phyloP scores from a whole-genome alignment of 2,888 invertebrate genomes.

The Proisotoma minuta region DNA sequence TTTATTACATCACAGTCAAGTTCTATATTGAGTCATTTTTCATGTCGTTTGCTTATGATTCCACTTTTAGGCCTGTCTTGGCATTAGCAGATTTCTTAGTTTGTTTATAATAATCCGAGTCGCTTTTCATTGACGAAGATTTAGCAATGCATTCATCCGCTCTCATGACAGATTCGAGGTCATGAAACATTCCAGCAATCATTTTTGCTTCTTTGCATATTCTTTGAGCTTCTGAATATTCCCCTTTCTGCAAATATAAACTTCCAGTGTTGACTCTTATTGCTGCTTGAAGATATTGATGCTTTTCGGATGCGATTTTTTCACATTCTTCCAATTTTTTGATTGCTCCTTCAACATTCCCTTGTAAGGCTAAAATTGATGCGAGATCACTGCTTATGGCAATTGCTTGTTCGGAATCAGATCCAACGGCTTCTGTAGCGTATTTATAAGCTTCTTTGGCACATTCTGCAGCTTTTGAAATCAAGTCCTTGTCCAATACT shows the following conservation, averaged over 20 bases:
- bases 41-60: too few relatives aligned
- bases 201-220: conserved; percentile 41
- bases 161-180: conserved; percentile 35
- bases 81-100: too few relatives aligned
- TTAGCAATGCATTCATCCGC: conserved; percentile 40
- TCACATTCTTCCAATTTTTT: conserved; percentile 35
- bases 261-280: conserved; percentile 43
- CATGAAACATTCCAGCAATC: conserved; percentile 34
- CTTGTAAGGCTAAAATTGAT: conserved; percentile 39
- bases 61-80: too few relatives aligned
- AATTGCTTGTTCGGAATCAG: conserved; percentile 41
- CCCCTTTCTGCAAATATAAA: conserved; percentile 43
- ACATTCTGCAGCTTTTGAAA: conserved; percentile 28
- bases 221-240: conserved; percentile 40
- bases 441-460: conserved; percentile 37
- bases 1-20: too few relatives aligned
- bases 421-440: conserved; percentile 37
- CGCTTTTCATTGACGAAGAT: too few relatives aligned
- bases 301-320: conserved; percentile 39
- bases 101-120: too few relatives aligned
- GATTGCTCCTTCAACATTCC: conserved; percentile 42
- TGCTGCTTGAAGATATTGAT: conserved; percentile 37
- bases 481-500: conserved; percentile 18
- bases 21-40: too few relatives aligned
- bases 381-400: conserved; percentile 36